These are phyloP conservation scores for Dicrurus megarhynchus DNA, from an alignment of 2,113 vertebrate genomes.

Conservation along the genomic window DNA sequence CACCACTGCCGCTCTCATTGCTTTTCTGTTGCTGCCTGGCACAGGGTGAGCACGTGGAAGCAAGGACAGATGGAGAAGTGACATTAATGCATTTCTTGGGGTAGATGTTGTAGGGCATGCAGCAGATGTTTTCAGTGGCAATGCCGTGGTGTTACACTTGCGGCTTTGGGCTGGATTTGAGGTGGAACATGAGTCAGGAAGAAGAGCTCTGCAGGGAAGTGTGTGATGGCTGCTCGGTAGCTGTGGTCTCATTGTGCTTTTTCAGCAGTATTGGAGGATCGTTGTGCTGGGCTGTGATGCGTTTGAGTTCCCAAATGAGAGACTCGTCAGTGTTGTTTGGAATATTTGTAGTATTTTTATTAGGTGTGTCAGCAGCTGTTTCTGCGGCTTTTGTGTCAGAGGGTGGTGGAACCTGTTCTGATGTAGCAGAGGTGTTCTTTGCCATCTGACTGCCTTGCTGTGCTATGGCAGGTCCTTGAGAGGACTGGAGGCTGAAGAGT, in stretches of 20 bases:
- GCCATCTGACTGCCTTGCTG: background rate
- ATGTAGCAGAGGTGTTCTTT: background rate
- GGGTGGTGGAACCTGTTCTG: too few relatives aligned
- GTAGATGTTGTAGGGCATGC: too few relatives aligned
- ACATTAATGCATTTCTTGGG: rapidly evolving
- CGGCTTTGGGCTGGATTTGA: background rate
- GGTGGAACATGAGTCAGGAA: background rate
- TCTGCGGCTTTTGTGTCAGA: background rate
- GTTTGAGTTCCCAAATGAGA: background rate
- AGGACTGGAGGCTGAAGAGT: background rate
- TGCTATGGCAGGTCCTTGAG: too few relatives aligned
- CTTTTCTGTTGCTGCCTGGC: background rate
- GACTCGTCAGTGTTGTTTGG: rapidly evolving
- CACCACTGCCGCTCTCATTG: background rate
- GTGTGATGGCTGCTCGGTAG: background rate
- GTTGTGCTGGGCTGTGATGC: background rate
- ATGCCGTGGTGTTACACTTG: background rate
- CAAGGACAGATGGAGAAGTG: background rate
- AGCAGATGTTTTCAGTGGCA: background rate
- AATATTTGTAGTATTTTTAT: background rate
- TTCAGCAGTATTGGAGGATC: background rate
- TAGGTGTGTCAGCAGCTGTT: background rate
- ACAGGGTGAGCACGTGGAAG: background rate
- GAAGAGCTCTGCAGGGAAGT: background rate
- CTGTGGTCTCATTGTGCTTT: background rate